These are phyloP conservation scores for Neodiprion pinetum DNA, from an alignment of 1,140 invertebrate genomes.

Conservation along the genomic window DNA sequence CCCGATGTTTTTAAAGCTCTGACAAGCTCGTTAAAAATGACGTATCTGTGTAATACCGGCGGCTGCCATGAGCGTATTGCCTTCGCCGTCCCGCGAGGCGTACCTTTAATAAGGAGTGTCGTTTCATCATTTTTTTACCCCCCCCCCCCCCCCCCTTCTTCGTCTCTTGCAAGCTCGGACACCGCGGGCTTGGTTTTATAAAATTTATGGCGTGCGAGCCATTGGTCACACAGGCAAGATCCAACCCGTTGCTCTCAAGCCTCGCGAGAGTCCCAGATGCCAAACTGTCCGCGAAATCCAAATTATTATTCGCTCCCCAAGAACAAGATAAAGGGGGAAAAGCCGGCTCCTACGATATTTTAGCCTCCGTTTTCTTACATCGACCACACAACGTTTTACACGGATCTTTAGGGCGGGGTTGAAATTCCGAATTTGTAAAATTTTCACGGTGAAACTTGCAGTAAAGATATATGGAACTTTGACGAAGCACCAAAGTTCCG, in stretches of 20 bases:
- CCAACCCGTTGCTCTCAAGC: background rate
- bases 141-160: background rate
- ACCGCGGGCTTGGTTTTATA: background rate
- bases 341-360: background rate
- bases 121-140: background rate
- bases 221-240: background rate
- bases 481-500: too few species aligned
- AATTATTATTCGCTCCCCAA: background rate
- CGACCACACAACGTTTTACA: too few species aligned
- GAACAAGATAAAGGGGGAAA: background rate
- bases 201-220: constrained; percentile 4
- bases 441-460: too few species aligned
- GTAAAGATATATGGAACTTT: too few species aligned
- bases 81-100: too few species aligned
- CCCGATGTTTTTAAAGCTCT: too few species aligned
- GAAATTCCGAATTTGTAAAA: too few species aligned
- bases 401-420: too few species aligned
- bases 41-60: too few species aligned
- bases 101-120: background rate
- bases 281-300: background rate
- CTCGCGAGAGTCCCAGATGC: background rate
- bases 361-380: background rate
- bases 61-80: too few species aligned
- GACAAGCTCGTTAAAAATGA: too few species aligned
- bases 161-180: background rate